Conservation (phyloP, 2,113 vertebrate genomes). For the Psittacus erithacus region DNA sequence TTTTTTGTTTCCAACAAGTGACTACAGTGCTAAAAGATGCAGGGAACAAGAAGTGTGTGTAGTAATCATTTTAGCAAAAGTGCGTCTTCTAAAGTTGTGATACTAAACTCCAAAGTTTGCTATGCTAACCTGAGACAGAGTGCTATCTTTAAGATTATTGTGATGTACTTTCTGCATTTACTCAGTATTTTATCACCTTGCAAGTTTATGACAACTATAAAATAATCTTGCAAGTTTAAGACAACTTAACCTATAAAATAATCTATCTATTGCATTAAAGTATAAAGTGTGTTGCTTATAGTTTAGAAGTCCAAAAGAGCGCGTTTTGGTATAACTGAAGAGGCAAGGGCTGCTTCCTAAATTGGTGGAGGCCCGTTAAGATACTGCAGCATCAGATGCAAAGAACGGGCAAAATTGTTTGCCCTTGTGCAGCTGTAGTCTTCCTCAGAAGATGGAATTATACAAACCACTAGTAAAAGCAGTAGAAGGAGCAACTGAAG, state of each 20-base stretch:
- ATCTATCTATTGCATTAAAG: slow-evolving; percentile 28
- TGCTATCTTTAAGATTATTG: not conserved
- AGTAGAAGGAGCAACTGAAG: slow-evolving; percentile 86
- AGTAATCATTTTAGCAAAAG: not conserved
- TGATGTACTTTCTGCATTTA: not conserved
- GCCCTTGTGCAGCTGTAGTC: slow-evolving; percentile 86
- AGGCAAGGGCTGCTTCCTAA: not conserved
- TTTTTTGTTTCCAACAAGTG: slow-evolving; percentile 24
- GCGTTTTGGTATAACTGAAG: not conserved
- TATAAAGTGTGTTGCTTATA: slow-evolving; percentile 42
- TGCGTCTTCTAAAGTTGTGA: not conserved
- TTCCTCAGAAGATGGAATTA: slow-evolving; percentile 83
- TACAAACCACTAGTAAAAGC: slow-evolving; percentile 83
- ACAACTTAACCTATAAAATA: slow-evolving; percentile 43
- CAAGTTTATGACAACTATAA: not conserved
- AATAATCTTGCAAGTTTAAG: not conserved
- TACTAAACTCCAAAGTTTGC: not conserved
- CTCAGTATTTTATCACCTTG: not conserved
- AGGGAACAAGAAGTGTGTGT: not conserved
- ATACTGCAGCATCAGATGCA: slow-evolving; percentile 92
- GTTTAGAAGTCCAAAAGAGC: slow-evolving; percentile 19
- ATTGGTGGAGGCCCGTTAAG: slow-evolving; percentile 93
- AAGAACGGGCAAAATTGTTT: slow-evolving; percentile 93
- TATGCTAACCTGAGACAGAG: not conserved
- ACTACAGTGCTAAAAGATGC: slow-evolving; percentile 33